A percentile compares a stretch with the other conserved stretches of the same genome.
These are phyloP conservation scores for Enteromius unitaeniatus DNA, from an alignment of 2,797 vertebrate genomes.

Conservation along the genomic window DNA sequence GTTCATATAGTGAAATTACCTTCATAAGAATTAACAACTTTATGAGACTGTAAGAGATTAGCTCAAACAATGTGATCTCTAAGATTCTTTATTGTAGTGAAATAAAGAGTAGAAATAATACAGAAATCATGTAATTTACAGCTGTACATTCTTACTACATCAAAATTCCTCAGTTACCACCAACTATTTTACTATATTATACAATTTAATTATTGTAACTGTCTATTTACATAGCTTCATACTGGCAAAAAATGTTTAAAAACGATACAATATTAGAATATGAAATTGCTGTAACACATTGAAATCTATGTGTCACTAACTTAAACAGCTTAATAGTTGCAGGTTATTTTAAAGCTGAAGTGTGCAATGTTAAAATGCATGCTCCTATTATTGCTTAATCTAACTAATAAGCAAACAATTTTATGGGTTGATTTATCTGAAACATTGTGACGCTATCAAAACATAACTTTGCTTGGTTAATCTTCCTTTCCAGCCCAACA, in stretches of 20 bases:
- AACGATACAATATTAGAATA: conserved; percentile 64
- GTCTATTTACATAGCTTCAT: conserved; percentile 76
- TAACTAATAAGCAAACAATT: conserved; percentile 7
- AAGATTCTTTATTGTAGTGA: conserved; percentile 88
- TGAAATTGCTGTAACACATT: conserved; percentile 57
- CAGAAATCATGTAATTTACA: conserved; percentile 47
- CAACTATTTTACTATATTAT: conserved; percentile 32
- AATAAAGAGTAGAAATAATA: conserved; percentile 67
- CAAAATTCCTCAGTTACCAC: conserved; percentile 31
- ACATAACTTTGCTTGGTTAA: not conserved
- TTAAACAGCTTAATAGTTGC: conserved; percentile 53
- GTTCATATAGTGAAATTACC: not conserved
- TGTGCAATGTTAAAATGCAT: not conserved
- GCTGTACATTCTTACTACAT: conserved; percentile 54
- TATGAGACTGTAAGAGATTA: not conserved
- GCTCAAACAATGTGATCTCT: not conserved
- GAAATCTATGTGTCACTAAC: conserved; percentile 66
- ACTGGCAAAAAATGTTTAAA: conserved; percentile 61
- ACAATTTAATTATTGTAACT: conserved; percentile 29
- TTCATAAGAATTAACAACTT: not conserved
- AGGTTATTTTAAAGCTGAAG: conserved; percentile 55
- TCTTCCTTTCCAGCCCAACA: not conserved
- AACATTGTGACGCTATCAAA: not conserved
- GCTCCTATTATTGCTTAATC: not conserved
- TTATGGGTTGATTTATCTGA: not conserved